Conservation (phyloP, 1,140 invertebrate species). For the Atta colombica region DNA sequence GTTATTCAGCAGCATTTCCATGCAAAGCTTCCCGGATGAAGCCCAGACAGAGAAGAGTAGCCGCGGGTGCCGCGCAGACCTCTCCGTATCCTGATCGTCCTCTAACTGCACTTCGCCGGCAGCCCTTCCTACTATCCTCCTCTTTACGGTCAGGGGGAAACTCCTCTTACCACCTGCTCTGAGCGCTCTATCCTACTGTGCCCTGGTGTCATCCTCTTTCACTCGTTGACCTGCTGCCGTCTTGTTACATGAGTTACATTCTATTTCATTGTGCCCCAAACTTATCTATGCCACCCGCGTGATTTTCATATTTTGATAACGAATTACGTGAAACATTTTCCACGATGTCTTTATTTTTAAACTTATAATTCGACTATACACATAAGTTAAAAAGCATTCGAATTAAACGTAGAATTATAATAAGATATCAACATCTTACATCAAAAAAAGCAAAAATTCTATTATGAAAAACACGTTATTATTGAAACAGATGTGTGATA, state of each 20-base stretch:
- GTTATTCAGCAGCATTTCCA: conserved; percentile 82
- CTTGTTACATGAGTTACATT: conserved; percentile 67
- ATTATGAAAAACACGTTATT: neutral
- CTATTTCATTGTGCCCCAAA: conserved; percentile 73
- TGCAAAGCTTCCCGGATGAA: conserved; percentile 81
- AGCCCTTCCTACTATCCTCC: conserved; percentile 69
- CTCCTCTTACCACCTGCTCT: conserved; percentile 63
- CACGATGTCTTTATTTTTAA: conserved; percentile 43
- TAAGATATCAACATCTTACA: conserved; percentile 15
- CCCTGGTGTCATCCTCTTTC: conserved; percentile 45
- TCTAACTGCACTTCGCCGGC: conserved; percentile 79
- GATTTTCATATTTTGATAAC: conserved; percentile 78
- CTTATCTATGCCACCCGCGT: conserved; percentile 77
- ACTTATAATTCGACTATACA: neutral
- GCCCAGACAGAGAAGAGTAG: conserved; percentile 78
- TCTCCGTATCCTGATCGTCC: conserved; percentile 81
- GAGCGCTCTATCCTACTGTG: conserved; percentile 41
- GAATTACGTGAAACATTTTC: conserved; percentile 68
- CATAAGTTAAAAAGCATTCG: conserved; percentile 28
- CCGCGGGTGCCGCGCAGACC: conserved; percentile 79
- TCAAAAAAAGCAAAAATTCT: conserved; percentile 37
- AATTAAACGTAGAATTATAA: neutral
- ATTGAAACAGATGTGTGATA: neutral
- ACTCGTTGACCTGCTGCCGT: conserved; percentile 20
- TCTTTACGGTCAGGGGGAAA: conserved; percentile 39